Evolutionary conservation across 1,140 invertebrate genomes (phyloP).

Genomic region (Portunus trituberculatus): DNA sequence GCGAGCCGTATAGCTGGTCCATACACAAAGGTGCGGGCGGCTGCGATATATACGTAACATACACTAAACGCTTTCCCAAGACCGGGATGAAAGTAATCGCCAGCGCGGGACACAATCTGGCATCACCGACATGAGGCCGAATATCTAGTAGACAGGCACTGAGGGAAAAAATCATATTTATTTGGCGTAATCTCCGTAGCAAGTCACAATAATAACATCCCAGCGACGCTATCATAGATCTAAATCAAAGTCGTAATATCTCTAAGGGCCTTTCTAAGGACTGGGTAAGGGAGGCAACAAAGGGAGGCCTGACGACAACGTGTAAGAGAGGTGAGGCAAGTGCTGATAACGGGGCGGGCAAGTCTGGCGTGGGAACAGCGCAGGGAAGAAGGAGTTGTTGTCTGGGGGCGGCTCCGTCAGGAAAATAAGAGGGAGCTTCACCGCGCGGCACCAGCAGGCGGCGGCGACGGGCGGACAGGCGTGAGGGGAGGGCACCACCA

Average conservation of each 20-base stretch:
- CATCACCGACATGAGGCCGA: slow-evolving; percentile 54
- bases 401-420: neutral
- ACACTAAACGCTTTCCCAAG: slow-evolving; percentile 59
- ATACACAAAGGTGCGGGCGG: neutral
- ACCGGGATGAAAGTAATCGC: slow-evolving; percentile 49
- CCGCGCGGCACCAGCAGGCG: neutral
- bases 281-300: slow-evolving; percentile 56
- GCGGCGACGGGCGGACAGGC: neutral
- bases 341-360: slow-evolving; percentile 33
- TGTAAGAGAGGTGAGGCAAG: slow-evolving; percentile 39
- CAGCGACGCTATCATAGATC: slow-evolving; percentile 59
- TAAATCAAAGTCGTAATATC: slow-evolving; percentile 71
- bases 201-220: slow-evolving; percentile 71
- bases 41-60: slow-evolving; percentile 14
- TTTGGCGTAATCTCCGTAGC: slow-evolving; percentile 65
- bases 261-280: slow-evolving; percentile 63
- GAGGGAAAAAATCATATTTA: slow-evolving; percentile 64
- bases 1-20: neutral
- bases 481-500: neutral
- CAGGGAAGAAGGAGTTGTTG: neutral
- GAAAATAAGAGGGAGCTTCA: neutral
- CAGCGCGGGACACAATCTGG: slow-evolving; percentile 49
- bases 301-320: slow-evolving; percentile 43
- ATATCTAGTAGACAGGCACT: slow-evolving; percentile 62
- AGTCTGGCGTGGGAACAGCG: slow-evolving; percentile 41